A percentile compares a stretch with the other conserved stretches of the same genome.
phyloP scores from a whole-genome alignment of 2,113 vertebrate species.

The Ochotona princeps region DNA sequence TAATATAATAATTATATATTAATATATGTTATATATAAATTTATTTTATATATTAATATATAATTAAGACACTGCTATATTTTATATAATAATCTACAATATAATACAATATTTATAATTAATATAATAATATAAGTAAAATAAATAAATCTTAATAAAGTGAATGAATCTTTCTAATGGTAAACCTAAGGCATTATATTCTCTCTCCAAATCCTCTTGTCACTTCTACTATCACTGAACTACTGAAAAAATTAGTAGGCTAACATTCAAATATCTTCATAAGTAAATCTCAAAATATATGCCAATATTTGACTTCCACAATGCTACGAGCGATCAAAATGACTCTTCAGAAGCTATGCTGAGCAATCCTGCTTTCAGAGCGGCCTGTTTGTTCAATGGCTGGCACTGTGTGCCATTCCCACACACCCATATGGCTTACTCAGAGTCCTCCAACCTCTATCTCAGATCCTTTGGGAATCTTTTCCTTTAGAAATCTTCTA shows the following conservation, averaged over 20 bases:
- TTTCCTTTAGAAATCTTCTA: neutral
- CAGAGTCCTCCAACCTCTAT: neutral
- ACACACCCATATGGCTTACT: neutral
- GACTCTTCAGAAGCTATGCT: neutral
- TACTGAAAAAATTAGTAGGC: neutral
- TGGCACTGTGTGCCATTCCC: neutral
- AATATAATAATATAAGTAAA: too few species aligned
- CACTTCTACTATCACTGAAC: neutral
- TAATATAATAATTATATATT: too few species aligned
- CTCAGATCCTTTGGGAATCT: neutral
- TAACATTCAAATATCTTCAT: neutral
- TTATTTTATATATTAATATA: too few species aligned
- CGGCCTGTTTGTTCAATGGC: neutral
- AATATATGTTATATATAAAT: too few species aligned
- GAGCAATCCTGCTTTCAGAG: neutral
- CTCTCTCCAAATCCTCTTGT: neutral
- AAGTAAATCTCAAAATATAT: slow-evolving; percentile 17
- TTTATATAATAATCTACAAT: too few species aligned
- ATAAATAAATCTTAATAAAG: too few species aligned
- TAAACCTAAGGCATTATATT: neutral
- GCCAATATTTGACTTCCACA: neutral
- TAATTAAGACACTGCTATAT: too few species aligned
- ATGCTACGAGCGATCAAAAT: neutral
- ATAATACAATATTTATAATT: too few species aligned
- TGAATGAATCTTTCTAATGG: neutral